A percentile compares a stretch with the other conserved stretches of the same genome.
Evolutionary conservation across 2,797 vertebrate species (phyloP).

Genomic region (Sebastes vulpes): DNA sequence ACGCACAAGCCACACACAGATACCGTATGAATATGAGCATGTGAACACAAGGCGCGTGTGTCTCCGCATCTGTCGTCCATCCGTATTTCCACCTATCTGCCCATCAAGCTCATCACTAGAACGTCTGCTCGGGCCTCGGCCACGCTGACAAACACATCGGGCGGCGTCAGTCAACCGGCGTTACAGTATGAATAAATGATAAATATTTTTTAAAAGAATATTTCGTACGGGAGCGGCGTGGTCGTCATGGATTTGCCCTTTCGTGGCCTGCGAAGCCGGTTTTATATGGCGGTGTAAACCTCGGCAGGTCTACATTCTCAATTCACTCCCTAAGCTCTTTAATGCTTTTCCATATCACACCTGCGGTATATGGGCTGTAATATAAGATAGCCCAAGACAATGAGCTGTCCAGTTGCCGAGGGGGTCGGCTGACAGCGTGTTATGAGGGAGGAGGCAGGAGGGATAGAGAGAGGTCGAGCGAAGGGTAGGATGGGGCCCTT

Average conservation of each 20-base stretch:
- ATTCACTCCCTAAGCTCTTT: slow-evolving; percentile 71
- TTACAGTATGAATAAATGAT: slow-evolving; percentile 7
- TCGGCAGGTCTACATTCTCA: slow-evolving; percentile 57
- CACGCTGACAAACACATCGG: slow-evolving; percentile 29
- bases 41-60: slow-evolving; percentile 43
- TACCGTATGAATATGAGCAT: slow-evolving; percentile 49
- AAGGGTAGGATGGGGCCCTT: slow-evolving; percentile 75
- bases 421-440: slow-evolving; percentile 62
- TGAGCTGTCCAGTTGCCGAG: slow-evolving; percentile 75
- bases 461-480: slow-evolving; percentile 65
- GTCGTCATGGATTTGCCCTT: slow-evolving; percentile 50
- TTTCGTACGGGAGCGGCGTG: slow-evolving; percentile 17
- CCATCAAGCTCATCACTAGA: slow-evolving; percentile 55
- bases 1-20: slow-evolving; percentile 63
- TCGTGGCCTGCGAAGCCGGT: slow-evolving; percentile 28
- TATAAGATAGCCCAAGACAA: slow-evolving; percentile 78
- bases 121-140: slow-evolving; percentile 10
- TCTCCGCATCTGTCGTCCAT: slow-evolving; percentile 52
- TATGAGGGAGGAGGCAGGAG: slow-evolving; percentile 60
- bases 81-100: slow-evolving; percentile 38
- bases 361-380: slow-evolving; percentile 74
- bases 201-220: slow-evolving; percentile 43
- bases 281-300: slow-evolving; percentile 64
- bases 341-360: slow-evolving; percentile 77
- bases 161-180: slow-evolving; percentile 19